Conservation (phyloP, 2,888 invertebrate species). For the Asteroscopus sphinx region DNA sequence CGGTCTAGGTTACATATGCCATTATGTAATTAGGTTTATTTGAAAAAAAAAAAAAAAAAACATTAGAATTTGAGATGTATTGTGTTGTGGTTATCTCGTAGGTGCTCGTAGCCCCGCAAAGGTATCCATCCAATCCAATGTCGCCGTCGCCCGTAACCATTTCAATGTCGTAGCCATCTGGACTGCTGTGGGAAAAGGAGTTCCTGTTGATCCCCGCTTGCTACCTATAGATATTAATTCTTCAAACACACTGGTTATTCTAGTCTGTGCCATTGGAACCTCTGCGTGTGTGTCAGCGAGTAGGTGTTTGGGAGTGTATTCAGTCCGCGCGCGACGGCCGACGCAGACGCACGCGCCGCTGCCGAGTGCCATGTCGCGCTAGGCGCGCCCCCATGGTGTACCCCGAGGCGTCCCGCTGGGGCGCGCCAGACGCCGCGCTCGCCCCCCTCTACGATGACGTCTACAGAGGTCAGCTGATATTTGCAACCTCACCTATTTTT, state of each 20-base stretch:
- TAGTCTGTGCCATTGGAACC: conserved; percentile 37
- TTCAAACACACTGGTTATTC: conserved; percentile 42
- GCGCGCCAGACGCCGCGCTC: conserved; percentile 91
- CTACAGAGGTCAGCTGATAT: conserved; percentile 90
- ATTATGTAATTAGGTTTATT: too few species aligned
- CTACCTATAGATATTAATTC: conserved; percentile 28
- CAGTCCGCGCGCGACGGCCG: conserved; percentile 85
- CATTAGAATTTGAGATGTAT: too few species aligned
- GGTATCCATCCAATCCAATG: too few species aligned
- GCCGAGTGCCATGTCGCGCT: conserved; percentile 76
- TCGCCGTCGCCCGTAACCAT: too few species aligned
- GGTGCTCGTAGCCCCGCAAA: neutral
- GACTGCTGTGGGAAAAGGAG: neutral
- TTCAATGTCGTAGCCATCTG: too few species aligned
- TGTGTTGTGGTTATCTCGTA: too few species aligned
- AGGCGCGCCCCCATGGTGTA: conserved; percentile 90
- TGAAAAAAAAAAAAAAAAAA: too few species aligned
- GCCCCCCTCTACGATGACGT: conserved; percentile 92
- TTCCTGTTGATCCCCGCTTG: conserved; percentile 10
- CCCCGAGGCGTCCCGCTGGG: conserved; percentile 90
- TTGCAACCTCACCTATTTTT: conserved; percentile 66
- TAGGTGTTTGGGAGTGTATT: conserved; percentile 55
- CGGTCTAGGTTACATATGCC: too few species aligned
- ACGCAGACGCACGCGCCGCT: conserved; percentile 83
- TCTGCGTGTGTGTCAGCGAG: conserved; percentile 45